Percentiles rank a stretch among this genome's conserved stretches.
phyloP scores from a whole-genome alignment of 2,888 invertebrate species.

The Xylota segnis region DNA sequence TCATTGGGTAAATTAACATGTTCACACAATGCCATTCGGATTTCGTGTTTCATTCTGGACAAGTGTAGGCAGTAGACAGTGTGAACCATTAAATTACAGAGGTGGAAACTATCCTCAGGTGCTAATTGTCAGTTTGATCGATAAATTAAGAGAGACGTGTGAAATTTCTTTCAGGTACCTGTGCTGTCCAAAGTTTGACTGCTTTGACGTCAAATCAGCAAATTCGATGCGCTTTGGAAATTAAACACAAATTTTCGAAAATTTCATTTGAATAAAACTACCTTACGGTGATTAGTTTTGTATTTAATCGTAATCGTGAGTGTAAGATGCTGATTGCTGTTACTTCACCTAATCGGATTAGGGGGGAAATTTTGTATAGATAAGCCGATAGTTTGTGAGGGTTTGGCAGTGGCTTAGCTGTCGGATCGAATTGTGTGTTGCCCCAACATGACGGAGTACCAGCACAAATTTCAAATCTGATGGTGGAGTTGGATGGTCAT shows the following conservation, averaged over 20 bases:
- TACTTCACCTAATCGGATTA: slow-evolving; percentile 58
- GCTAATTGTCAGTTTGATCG: slow-evolving; percentile 62
- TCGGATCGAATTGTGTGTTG: not conserved
- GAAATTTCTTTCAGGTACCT: slow-evolving; percentile 13
- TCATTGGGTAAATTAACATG: slow-evolving; percentile 28
- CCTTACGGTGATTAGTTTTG: slow-evolving; percentile 18
- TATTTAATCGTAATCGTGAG: not conserved
- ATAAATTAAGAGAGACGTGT: slow-evolving; percentile 57
- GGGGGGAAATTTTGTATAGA: not conserved
- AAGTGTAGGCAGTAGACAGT: slow-evolving; percentile 24
- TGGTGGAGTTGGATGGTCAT: not conserved
- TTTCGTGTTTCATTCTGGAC: slow-evolving; percentile 11
- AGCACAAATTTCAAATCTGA: not conserved
- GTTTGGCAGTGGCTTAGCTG: not conserved
- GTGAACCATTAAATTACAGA: slow-evolving; percentile 40
- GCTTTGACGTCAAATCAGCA: slow-evolving; percentile 7
- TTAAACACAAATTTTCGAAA: slow-evolving; percentile 4
- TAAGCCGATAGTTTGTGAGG: not conserved
- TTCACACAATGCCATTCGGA: slow-evolving; percentile 18
- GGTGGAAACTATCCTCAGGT: slow-evolving; percentile 18
- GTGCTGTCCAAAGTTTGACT: not conserved
- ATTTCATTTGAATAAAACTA: slow-evolving; percentile 31
- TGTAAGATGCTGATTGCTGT: slow-evolving; percentile 9
- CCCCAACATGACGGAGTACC: not conserved
- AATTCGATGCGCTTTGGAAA: slow-evolving; percentile 29